Conservation (phyloP, 2,888 invertebrate species). For the Luffia ferchaultella region DNA sequence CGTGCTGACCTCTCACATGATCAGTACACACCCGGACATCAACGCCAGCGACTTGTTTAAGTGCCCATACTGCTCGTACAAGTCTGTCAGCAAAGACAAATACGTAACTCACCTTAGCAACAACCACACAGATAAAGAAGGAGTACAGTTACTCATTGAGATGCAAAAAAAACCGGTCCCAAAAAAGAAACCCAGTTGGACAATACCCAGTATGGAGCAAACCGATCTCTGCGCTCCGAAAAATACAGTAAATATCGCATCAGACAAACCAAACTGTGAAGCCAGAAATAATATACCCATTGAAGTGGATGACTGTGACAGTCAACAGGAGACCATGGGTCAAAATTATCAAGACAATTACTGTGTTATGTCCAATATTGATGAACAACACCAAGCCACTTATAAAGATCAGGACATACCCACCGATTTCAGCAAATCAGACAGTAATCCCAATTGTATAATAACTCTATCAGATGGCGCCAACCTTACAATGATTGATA, state of each 20-base stretch:
- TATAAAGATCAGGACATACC: slow-evolving; percentile 31
- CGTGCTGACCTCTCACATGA: slow-evolving; percentile 78
- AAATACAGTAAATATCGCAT: slow-evolving; percentile 16
- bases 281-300: slow-evolving; percentile 42
- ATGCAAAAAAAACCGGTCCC: slow-evolving; percentile 26
- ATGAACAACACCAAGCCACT: slow-evolving; percentile 25
- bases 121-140: slow-evolving; percentile 53
- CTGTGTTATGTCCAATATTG: slow-evolving; percentile 25
- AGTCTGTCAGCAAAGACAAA: slow-evolving; percentile 71
- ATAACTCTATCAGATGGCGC: slow-evolving; percentile 36
- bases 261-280: slow-evolving; percentile 11
- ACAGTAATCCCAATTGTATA: slow-evolving; percentile 46
- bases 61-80: slow-evolving; percentile 69
- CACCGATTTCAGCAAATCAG: slow-evolving; percentile 47
- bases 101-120: slow-evolving; percentile 62
- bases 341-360: slow-evolving; percentile 42
- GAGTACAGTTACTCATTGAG: slow-evolving; percentile 38
- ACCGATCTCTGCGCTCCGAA: slow-evolving; percentile 16
- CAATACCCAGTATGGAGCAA: slow-evolving; percentile 41
- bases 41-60: slow-evolving; percentile 69
- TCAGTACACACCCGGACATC: slow-evolving; percentile 78
- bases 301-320: slow-evolving; percentile 53
- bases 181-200: slow-evolving; percentile 44
- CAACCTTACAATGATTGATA: slow-evolving; percentile 36
- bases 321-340: slow-evolving; percentile 38